phyloP scores from a whole-genome alignment of 2,113 vertebrate genomes.

The Chaetodon trifascialis region DNA sequence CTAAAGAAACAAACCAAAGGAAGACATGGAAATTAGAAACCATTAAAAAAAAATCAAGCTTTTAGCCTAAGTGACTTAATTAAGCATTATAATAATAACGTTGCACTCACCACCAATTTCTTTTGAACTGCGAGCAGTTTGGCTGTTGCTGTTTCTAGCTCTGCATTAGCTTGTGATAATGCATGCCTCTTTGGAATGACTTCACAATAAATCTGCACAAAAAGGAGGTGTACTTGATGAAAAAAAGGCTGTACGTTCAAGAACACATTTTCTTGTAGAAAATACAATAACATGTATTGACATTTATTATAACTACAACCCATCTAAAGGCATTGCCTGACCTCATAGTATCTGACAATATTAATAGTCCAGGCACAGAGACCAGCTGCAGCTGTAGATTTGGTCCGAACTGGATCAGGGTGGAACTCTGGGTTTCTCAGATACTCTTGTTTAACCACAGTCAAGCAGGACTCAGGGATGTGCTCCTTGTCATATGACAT shows the following conservation, averaged over 20 bases:
- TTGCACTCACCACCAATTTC: constrained; percentile 84
- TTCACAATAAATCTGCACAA: constrained; percentile 85
- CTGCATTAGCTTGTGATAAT: constrained; percentile 84
- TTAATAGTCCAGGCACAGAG: constrained; percentile 90
- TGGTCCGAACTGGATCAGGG: constrained; percentile 85
- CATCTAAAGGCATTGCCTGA: constrained; percentile 58
- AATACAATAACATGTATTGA: background rate
- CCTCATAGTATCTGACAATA: constrained; percentile 88
- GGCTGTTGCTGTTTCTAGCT: constrained; percentile 84
- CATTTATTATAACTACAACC: background rate
- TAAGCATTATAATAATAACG: constrained; percentile 9
- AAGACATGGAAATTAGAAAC: constrained; percentile 15
- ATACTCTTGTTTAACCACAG: constrained; percentile 87
- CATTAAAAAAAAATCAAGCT: constrained; percentile 5
- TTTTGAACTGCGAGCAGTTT: constrained; percentile 84
- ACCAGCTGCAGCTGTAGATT: constrained; percentile 90
- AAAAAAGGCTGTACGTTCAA: background rate
- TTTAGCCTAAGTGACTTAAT: constrained; percentile 11
- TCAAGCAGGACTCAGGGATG: constrained; percentile 88
- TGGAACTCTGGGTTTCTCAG: constrained; percentile 88
- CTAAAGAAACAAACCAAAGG: constrained; percentile 69
- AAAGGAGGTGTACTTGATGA: background rate
- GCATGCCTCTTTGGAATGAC: constrained; percentile 85
- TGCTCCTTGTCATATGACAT: constrained; percentile 88
- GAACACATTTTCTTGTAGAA: constrained; percentile 5